Conservation (phyloP, 2,797 vertebrate genomes). For the Threskiornis aethiopicus region DNA sequence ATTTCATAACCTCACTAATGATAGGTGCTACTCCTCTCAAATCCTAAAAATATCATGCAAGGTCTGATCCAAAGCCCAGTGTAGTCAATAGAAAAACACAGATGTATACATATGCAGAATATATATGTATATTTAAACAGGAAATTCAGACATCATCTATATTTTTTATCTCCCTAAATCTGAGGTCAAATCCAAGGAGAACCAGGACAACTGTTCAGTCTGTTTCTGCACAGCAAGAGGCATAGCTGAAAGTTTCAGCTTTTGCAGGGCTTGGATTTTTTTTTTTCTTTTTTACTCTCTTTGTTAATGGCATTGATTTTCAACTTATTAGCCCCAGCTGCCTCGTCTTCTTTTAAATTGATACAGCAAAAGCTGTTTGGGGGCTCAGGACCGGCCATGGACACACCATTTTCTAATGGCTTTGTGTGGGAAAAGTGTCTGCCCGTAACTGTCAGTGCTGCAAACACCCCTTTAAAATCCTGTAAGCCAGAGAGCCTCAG, state of each 20-base stretch:
- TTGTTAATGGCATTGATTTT: conserved; percentile 40
- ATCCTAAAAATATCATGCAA: neutral
- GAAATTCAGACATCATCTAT: neutral
- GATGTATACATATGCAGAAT: neutral
- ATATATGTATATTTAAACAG: neutral
- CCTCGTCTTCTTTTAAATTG: conserved; percentile 26
- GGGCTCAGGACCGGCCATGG: neutral
- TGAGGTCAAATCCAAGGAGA: neutral
- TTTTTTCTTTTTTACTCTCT: neutral
- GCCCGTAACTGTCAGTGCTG: neutral
- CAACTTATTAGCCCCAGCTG: conserved; percentile 39
- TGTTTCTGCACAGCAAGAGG: neutral
- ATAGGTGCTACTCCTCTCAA: neutral
- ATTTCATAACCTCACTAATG: neutral
- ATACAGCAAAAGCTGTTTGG: neutral
- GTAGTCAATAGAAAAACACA: neutral
- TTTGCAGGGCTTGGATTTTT: neutral
- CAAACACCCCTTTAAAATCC: conserved; percentile 19
- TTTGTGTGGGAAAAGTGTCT: conserved; percentile 31
- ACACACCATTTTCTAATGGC: neutral
- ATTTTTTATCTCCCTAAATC: neutral
- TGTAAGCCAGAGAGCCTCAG: neutral
- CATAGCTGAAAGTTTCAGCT: neutral
- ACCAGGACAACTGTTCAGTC: neutral
- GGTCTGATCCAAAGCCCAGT: neutral